Conservation (phyloP, 1,140 invertebrate species). For the Octopus bimaculoides region DNA sequence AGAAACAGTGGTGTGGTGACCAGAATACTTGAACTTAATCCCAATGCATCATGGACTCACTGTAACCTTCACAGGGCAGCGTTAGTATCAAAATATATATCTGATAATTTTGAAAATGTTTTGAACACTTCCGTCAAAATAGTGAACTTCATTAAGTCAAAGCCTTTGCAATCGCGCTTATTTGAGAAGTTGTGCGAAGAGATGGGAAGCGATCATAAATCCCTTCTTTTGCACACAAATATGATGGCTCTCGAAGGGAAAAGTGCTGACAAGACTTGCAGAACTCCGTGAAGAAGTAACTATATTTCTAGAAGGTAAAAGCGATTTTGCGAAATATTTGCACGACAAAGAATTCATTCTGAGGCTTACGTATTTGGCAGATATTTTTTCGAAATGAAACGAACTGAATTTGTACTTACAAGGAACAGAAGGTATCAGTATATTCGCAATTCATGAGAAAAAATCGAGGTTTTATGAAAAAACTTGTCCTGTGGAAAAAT, state of each 20-base stretch:
- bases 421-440: not conserved
- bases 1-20: not conserved
- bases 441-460: not conserved
- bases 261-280: not conserved
- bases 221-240: not conserved
- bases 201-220: not conserved
- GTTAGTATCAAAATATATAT: not conserved
- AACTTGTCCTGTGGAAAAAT: not conserved
- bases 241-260: not conserved
- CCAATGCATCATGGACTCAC: conserved; percentile 3
- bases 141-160: not conserved
- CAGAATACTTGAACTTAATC: not conserved
- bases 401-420: not conserved
- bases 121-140: not conserved
- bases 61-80: conserved; percentile 3
- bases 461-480: not conserved
- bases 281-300: not conserved
- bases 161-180: not conserved
- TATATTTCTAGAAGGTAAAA: not conserved
- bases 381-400: not conserved
- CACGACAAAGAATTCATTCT: not conserved
- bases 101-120: not conserved
- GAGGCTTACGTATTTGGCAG: not conserved
- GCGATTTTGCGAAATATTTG: not conserved
- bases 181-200: not conserved